Percentiles rank a stretch among this genome's conserved stretches.
Evolutionary conservation across 1,140 invertebrate species (phyloP).

Genomic region (Pseudobourletiella spinata): DNA sequence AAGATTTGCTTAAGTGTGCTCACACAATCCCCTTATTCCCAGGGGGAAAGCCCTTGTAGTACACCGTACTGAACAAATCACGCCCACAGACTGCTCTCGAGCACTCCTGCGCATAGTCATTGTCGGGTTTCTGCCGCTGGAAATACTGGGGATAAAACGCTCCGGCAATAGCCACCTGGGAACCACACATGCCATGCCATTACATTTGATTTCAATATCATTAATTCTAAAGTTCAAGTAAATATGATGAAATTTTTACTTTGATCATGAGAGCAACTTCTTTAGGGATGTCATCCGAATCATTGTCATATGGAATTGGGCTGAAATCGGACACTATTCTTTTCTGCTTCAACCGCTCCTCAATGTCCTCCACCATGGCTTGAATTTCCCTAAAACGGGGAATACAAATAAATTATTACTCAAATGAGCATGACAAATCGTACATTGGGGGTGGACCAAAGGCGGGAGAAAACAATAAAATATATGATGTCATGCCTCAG

Average conservation of each 20-base stretch:
- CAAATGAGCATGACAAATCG: too few species aligned
- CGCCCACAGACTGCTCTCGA: slow-evolving; percentile 55
- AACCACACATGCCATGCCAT: too few species aligned
- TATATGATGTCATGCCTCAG: too few species aligned
- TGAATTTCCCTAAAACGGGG: slow-evolving; percentile 15
- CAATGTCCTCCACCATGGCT: slow-evolving; percentile 14
- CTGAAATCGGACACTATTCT: background rate
- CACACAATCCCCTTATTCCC: slow-evolving; percentile 67
- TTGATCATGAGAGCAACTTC: slow-evolving; percentile 26
- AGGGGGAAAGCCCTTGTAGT: slow-evolving; percentile 57
- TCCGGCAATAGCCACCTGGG: slow-evolving; percentile 62
- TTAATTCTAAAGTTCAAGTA: too few species aligned
- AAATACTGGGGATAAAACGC: slow-evolving; percentile 92
- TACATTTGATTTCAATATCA: too few species aligned
- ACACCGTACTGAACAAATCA: slow-evolving; percentile 69
- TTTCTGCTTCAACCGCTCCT: slow-evolving; percentile 14
- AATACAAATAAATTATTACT: slow-evolving; percentile 9
- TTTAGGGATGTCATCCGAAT: slow-evolving; percentile 2
- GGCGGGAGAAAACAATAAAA: too few species aligned
- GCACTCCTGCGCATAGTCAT: slow-evolving; percentile 52
- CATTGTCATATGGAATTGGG: background rate
- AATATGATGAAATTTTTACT: too few species aligned
- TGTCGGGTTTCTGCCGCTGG: slow-evolving; percentile 44
- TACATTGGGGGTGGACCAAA: too few species aligned
- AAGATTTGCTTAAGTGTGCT: too few species aligned